phyloP scores from a whole-genome alignment of 2,888 invertebrate species.

The Labia minor region DNA sequence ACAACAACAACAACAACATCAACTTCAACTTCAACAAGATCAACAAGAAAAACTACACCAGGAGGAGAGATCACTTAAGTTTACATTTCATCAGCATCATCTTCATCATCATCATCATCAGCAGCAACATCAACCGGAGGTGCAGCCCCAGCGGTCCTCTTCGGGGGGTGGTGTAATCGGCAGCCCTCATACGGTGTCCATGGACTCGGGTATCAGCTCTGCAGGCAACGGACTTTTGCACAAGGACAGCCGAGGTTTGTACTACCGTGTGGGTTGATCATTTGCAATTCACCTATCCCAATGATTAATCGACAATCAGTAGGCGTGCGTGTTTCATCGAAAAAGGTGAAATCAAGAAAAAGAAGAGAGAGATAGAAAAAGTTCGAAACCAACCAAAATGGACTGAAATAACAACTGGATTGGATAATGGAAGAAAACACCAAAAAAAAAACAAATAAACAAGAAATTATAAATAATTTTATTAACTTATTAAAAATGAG shows the following conservation, averaged over 20 bases:
- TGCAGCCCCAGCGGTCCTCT: not conserved
- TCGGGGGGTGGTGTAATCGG: conserved; percentile 42
- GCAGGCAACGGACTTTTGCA: conserved; percentile 45
- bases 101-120: conserved; percentile 31
- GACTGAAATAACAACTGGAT: too few species aligned
- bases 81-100: conserved; percentile 28
- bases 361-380: not conserved
- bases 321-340: conserved; percentile 4
- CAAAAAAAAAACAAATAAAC: too few species aligned
- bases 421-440: too few species aligned
- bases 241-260: conserved; percentile 33
- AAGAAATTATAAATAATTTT: too few species aligned
- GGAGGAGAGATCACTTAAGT: not conserved
- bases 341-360: not conserved
- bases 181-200: conserved; percentile 72
- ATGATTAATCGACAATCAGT: conserved; percentile 18
- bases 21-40: conserved; percentile 25
- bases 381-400: not conserved
- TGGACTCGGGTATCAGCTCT: conserved; percentile 84
- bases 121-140: conserved; percentile 14
- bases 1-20: conserved; percentile 30
- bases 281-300: conserved; percentile 13
- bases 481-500: too few species aligned
- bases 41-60: conserved; percentile 6
- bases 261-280: conserved; percentile 1